A percentile compares a stretch with the other conserved stretches of the same genome.
These are phyloP conservation scores for Oreonectes daqikongensis DNA, from an alignment of 2,797 vertebrate species.

Conservation along the genomic window DNA sequence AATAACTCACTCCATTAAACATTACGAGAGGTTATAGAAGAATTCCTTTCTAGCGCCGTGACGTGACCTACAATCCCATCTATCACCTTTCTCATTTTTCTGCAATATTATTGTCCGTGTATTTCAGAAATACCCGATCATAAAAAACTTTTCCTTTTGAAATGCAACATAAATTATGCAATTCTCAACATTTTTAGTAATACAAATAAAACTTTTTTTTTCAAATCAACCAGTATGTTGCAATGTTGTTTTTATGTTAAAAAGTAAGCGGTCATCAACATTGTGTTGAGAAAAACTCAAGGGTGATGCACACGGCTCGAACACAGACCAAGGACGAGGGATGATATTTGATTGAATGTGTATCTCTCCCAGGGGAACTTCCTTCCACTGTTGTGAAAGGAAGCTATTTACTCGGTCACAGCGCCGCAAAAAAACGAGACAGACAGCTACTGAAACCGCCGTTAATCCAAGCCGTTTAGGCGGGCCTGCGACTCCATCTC, in stretches of 20 bases:
- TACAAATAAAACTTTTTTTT: too few species aligned
- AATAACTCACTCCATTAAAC: slow-evolving; percentile 83
- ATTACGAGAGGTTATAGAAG: slow-evolving; percentile 73
- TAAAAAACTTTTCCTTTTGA: slow-evolving; percentile 10
- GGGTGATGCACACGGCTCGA: slow-evolving; percentile 4
- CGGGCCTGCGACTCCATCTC: slow-evolving; percentile 43
- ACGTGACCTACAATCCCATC: slow-evolving; percentile 66
- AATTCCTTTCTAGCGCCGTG: slow-evolving; percentile 67
- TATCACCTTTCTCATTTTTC: slow-evolving; percentile 39
- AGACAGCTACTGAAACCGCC: slow-evolving; percentile 40
- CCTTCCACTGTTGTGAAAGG: slow-evolving; percentile 29
- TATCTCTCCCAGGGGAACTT: slow-evolving; percentile 34
- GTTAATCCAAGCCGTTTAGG: slow-evolving; percentile 47
- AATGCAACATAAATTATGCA: slow-evolving; percentile 25
- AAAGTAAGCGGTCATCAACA: background rate
- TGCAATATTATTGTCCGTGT: slow-evolving; percentile 39
- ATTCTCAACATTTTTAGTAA: too few species aligned
- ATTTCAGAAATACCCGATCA: slow-evolving; percentile 24
- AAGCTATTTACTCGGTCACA: slow-evolving; percentile 33
- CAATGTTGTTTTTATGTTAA: too few species aligned
- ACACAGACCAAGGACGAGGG: slow-evolving; percentile 26
- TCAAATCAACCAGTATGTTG: background rate
- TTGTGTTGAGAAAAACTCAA: slow-evolving; percentile 24
- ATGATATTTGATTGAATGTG: slow-evolving; percentile 33
- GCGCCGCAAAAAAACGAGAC: slow-evolving; percentile 9